phyloP scores from a whole-genome alignment of 2,797 vertebrate genomes.

The Galagoides demidoff region DNA sequence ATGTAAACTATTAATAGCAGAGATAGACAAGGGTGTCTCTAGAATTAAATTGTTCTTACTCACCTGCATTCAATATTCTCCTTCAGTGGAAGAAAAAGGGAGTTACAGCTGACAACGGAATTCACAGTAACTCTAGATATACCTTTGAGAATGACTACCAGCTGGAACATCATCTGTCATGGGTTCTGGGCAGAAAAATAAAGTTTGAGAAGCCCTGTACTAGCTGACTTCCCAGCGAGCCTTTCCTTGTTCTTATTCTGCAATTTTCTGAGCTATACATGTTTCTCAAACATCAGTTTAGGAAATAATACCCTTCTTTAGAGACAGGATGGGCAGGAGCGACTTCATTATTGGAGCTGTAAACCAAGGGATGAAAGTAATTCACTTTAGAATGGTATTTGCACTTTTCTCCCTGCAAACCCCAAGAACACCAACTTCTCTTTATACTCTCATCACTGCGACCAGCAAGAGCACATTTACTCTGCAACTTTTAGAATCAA shows the following conservation, averaged over 20 bases:
- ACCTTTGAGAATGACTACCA: not conserved
- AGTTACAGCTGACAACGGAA: not conserved
- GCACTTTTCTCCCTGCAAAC: not conserved
- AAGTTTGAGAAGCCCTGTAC: not conserved
- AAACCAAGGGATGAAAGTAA: constrained; percentile 1
- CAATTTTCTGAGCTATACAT: not conserved
- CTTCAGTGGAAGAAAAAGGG: not conserved
- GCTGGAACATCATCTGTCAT: not conserved
- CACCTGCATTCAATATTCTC: not conserved
- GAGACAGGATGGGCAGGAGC: not conserved
- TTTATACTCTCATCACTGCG: not conserved
- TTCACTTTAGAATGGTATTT: not conserved
- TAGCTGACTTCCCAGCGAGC: not conserved
- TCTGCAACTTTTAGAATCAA: not conserved
- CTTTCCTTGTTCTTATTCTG: not conserved
- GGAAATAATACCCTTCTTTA: not conserved
- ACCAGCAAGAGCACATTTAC: not conserved
- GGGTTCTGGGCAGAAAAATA: not conserved
- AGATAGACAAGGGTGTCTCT: not conserved
- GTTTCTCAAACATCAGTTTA: not conserved
- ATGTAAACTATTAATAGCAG: not conserved
- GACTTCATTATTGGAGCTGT: not conserved
- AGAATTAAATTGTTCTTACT: not conserved
- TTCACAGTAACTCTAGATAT: not conserved
- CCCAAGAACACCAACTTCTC: not conserved